These are phyloP conservation scores for Busseola fusca DNA, from an alignment of 2,888 invertebrate species.

Conservation along the genomic window DNA sequence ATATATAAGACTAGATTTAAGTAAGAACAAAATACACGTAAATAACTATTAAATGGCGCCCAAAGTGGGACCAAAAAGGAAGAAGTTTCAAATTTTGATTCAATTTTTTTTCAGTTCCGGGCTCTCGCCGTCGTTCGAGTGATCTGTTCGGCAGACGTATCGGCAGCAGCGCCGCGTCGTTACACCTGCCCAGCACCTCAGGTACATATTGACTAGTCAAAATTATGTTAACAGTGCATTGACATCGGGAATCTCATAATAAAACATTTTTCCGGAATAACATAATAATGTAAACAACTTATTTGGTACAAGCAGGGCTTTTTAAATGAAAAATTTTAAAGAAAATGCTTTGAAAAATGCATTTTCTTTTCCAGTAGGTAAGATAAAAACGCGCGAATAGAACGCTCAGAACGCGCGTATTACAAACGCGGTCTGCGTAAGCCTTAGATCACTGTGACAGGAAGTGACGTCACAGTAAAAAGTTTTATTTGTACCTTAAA, in stretches of 20 bases:
- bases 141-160: constrained; percentile 73
- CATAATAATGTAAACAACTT: too few species aligned
- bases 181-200: constrained; percentile 82
- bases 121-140: constrained; percentile 71
- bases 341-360: too few species aligned
- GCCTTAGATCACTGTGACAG: too few species aligned
- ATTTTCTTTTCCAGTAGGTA: too few species aligned
- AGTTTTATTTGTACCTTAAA: too few species aligned
- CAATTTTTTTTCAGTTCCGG: constrained; percentile 66
- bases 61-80: background rate
- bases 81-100: background rate
- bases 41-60: background rate
- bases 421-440: too few species aligned
- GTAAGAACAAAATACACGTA: background rate
- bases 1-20: background rate
- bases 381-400: too few species aligned
- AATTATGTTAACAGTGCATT: background rate
- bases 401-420: too few species aligned
- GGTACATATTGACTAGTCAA: constrained; percentile 62
- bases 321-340: too few species aligned
- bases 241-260: background rate
- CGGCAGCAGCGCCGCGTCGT: constrained; percentile 78
- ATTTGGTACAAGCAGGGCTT: too few species aligned
- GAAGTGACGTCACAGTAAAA: too few species aligned
- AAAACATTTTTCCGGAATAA: background rate